A percentile compares a stretch with the other conserved stretches of the same genome.
Evolutionary conservation across 2,888 invertebrate species (phyloP).

Genomic region (Thumatha senex): DNA sequence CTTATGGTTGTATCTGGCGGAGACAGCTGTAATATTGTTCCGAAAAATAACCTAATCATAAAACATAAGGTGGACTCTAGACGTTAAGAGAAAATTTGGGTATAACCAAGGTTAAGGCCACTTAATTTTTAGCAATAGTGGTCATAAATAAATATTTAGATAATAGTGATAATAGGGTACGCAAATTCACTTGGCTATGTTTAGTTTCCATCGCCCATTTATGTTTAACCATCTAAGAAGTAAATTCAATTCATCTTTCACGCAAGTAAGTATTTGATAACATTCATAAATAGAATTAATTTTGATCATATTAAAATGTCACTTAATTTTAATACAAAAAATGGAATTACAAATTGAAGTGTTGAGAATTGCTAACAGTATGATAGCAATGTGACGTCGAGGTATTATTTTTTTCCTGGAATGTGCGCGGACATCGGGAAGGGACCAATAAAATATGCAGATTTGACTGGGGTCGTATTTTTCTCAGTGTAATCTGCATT

Average conservation of each 20-base stretch:
- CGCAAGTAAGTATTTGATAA: slow-evolving; percentile 28
- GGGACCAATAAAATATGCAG: slow-evolving; percentile 82
- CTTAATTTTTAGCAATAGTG: too few relatives aligned
- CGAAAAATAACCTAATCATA: too few relatives aligned
- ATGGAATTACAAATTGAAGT: slow-evolving; percentile 32
- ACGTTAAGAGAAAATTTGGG: too few relatives aligned
- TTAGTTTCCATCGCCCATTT: too few relatives aligned
- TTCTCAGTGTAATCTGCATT: slow-evolving; percentile 83
- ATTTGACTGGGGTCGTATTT: slow-evolving; percentile 82
- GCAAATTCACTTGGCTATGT: too few relatives aligned
- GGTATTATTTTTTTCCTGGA: slow-evolving; percentile 55
- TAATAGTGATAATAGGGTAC: too few relatives aligned
- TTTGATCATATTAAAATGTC: slow-evolving; percentile 28
- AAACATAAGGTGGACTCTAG: too few relatives aligned
- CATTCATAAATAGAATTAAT: slow-evolving; percentile 19
- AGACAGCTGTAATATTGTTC: too few relatives aligned
- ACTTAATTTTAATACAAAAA: slow-evolving; percentile 21
- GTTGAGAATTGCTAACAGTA: slow-evolving; percentile 13
- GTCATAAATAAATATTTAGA: too few relatives aligned
- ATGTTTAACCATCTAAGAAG: too few relatives aligned
- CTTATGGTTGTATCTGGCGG: too few relatives aligned
- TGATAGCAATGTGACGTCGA: slow-evolving; percentile 34
- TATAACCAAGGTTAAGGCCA: too few relatives aligned
- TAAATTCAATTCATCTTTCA: slow-evolving; percentile 42
- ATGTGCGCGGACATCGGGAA: slow-evolving; percentile 66